These are phyloP conservation scores for Gasterosteus aculeatus DNA, from an alignment of 2,113 vertebrate species.

Conservation along the genomic window DNA sequence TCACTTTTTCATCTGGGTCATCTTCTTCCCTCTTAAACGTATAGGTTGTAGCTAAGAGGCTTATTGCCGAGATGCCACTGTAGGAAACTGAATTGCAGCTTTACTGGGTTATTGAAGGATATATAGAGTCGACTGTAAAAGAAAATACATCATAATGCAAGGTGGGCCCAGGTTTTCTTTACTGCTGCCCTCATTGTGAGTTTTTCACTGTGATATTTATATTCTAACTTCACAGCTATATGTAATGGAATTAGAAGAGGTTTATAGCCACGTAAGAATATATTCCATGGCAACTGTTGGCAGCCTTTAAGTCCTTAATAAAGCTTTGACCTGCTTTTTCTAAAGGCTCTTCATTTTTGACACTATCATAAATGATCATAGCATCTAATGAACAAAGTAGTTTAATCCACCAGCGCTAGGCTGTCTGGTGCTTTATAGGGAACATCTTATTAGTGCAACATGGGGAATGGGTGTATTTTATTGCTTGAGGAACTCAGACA, in stretches of 20 bases:
- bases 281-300: background rate
- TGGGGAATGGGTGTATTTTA: slow-evolving; percentile 20
- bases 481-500: background rate
- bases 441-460: slow-evolving; percentile 8
- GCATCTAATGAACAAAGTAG: slow-evolving; percentile 8
- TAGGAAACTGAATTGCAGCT: slow-evolving; percentile 27
- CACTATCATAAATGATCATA: slow-evolving; percentile 17
- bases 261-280: background rate
- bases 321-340: slow-evolving; percentile 25
- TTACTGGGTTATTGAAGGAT: slow-evolving; percentile 22
- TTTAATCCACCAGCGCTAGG: slow-evolving; percentile 11
- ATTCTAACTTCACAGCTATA: background rate
- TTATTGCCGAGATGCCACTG: slow-evolving; percentile 22
- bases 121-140: slow-evolving; percentile 1
- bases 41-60: slow-evolving; percentile 41
- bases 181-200: background rate
- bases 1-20: slow-evolving; percentile 2
- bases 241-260: background rate
- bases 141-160: background rate
- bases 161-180: background rate
- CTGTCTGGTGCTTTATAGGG: background rate
- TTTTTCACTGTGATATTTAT: background rate
- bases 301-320: background rate
- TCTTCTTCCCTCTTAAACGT: slow-evolving; percentile 21
- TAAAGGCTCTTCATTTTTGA: slow-evolving; percentile 15